Evolutionary conservation across 2,113 vertebrate genomes (phyloP).

Genomic region (Vombatus ursinus): DNA sequence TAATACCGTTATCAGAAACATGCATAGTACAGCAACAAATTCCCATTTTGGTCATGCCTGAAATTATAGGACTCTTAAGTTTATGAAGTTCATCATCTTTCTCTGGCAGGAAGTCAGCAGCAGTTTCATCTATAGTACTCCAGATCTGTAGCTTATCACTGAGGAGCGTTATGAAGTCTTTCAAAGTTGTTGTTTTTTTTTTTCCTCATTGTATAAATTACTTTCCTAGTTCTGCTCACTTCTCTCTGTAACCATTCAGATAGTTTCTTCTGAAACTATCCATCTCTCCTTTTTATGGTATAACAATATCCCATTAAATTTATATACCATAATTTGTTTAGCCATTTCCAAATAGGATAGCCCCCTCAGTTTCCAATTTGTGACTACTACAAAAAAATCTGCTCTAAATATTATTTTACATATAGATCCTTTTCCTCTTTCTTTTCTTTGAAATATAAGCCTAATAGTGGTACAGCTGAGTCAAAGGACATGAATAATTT

Average conservation of each 20-base stretch:
- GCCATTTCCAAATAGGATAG: not conserved
- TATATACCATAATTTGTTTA: not conserved
- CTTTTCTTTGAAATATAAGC: not conserved
- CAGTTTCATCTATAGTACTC: not conserved
- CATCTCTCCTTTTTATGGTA: not conserved
- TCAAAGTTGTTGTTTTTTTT: not conserved
- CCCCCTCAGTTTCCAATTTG: not conserved
- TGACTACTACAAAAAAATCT: not conserved
- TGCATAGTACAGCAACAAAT: not conserved
- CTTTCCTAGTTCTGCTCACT: not conserved
- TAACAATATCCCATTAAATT: not conserved
- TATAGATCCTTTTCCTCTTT: not conserved
- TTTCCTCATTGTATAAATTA: not conserved
- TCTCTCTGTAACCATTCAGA: not conserved
- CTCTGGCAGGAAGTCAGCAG: not conserved
- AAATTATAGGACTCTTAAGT: not conserved
- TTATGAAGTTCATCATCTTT: not conserved
- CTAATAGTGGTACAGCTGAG: not conserved
- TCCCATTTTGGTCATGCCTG: not conserved
- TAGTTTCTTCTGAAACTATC: not conserved
- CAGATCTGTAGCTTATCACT: not conserved
- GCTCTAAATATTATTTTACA: not conserved
- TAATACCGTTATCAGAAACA: not conserved
- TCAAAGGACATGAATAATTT: not conserved
- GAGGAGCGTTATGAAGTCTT: not conserved